These are phyloP conservation scores for Athalia circularis DNA, from an alignment of 2,888 invertebrate genomes.

Conservation along the genomic window DNA sequence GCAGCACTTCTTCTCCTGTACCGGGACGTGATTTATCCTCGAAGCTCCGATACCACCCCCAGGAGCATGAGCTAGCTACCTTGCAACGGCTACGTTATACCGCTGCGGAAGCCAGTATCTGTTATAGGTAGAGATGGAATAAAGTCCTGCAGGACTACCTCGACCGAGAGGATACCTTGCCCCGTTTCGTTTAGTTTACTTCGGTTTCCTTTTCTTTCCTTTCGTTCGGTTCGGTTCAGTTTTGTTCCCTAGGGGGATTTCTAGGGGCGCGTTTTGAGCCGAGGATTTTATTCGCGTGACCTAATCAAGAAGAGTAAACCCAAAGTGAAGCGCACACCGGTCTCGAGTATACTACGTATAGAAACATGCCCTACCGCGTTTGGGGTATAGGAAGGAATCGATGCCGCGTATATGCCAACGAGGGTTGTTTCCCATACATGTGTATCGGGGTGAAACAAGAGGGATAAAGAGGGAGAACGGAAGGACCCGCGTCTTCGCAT, in stretches of 20 bases:
- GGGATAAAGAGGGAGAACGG: slow-evolving; percentile 54
- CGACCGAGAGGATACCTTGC: slow-evolving; percentile 15
- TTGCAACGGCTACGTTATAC: too few relatives aligned
- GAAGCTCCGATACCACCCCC: slow-evolving; percentile 49
- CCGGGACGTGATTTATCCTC: slow-evolving; percentile 64
- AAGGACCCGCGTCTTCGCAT: slow-evolving; percentile 10
- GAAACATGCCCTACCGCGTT: neutral
- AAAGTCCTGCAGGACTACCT: slow-evolving; percentile 46
- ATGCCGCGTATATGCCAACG: slow-evolving; percentile 17
- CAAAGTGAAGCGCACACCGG: slow-evolving; percentile 60
- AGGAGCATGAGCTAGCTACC: too few relatives aligned
- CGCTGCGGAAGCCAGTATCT: too few relatives aligned
- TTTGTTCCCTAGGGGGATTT: slow-evolving; percentile 26
- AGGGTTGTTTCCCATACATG: neutral
- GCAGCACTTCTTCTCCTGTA: slow-evolving; percentile 36
- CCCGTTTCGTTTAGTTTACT: slow-evolving; percentile 41
- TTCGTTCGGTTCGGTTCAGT: slow-evolving; percentile 47
- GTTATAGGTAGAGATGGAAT: too few relatives aligned
- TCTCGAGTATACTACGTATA: slow-evolving; percentile 26
- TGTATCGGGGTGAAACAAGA: slow-evolving; percentile 27
- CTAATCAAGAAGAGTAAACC: slow-evolving; percentile 74
- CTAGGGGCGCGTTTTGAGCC: slow-evolving; percentile 41
- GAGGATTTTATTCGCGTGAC: slow-evolving; percentile 65
- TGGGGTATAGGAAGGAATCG: slow-evolving; percentile 12
- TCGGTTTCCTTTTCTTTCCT: slow-evolving; percentile 19